Conservation (phyloP, 2,113 vertebrate genomes). For the Dasypus novemcinctus region DNA sequence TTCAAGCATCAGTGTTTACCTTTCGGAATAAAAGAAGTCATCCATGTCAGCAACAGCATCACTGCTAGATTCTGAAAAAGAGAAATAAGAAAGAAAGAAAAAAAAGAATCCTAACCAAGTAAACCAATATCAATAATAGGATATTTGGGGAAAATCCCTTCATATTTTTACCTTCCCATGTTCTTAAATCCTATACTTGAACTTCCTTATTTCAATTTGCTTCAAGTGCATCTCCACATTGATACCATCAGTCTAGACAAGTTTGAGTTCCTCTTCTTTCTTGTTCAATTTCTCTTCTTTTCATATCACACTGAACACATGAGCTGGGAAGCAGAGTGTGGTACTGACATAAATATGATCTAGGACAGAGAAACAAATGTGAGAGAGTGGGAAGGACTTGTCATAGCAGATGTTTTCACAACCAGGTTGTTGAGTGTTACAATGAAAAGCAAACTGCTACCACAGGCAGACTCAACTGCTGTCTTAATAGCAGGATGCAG, state of each 20-base stretch:
- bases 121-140: neutral
- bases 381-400: conserved; percentile 98
- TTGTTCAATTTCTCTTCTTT: no score
- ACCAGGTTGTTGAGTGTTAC: conserved; percentile 97
- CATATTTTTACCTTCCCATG: no score
- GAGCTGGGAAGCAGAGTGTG: no score
- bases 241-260: no score
- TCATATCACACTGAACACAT: no score
- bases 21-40: conserved; percentile 81
- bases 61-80: conserved; percentile 79
- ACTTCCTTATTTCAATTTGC: no score
- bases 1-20: no score
- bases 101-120: conserved; percentile 69
- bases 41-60: conserved; percentile 85
- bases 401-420: conserved; percentile 99
- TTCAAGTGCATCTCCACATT: no score
- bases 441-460: conserved; percentile 97
- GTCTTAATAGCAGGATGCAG: conserved; percentile 96
- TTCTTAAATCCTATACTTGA: no score
- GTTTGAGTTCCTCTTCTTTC: no score
- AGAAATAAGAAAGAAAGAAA: fast-evolving
- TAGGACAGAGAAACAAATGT: conserved; percentile 98
- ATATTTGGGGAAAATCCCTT: conserved; percentile 71
- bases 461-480: conserved; percentile 97
- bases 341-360: conserved; percentile 55